phyloP scores from a whole-genome alignment of 2,113 vertebrate genomes.

The Noctilio leporinus region DNA sequence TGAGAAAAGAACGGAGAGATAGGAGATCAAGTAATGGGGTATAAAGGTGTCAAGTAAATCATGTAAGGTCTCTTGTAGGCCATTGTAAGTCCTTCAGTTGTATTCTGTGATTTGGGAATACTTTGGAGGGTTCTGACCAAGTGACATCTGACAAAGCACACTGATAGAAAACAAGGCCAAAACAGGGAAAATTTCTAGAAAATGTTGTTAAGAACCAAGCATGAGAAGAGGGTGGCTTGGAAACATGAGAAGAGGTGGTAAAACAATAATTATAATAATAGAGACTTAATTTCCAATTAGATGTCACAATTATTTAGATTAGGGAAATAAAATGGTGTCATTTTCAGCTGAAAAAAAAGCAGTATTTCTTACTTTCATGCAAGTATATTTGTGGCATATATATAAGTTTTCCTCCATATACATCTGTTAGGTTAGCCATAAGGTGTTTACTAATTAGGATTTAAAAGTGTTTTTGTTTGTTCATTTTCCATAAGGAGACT shows the following conservation, averaged over 20 bases:
- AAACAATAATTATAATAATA: not conserved
- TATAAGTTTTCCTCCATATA: not conserved
- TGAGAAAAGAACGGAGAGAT: not conserved
- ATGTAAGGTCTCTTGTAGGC: not conserved
- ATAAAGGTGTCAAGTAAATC: no score
- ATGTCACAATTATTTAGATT: not conserved
- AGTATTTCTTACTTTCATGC: not conserved
- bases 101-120: not conserved
- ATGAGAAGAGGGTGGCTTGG: not conserved
- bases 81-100: not conserved
- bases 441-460: not conserved
- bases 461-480: not conserved
- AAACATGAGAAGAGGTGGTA: not conserved
- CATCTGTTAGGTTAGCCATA: not conserved
- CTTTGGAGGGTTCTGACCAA: not conserved
- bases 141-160: not conserved
- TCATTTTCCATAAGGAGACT: not conserved
- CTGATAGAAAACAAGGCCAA: not conserved
- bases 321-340: not conserved
- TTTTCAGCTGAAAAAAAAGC: not conserved
- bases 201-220: not conserved
- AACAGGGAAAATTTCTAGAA: not conserved
- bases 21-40: not conserved
- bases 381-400: not conserved
- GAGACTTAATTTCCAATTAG: not conserved